Percentiles rank a stretch among this genome's conserved stretches.
These are phyloP conservation scores for Pocota personata DNA, from an alignment of 2,888 invertebrate species.

Conservation along the genomic window DNA sequence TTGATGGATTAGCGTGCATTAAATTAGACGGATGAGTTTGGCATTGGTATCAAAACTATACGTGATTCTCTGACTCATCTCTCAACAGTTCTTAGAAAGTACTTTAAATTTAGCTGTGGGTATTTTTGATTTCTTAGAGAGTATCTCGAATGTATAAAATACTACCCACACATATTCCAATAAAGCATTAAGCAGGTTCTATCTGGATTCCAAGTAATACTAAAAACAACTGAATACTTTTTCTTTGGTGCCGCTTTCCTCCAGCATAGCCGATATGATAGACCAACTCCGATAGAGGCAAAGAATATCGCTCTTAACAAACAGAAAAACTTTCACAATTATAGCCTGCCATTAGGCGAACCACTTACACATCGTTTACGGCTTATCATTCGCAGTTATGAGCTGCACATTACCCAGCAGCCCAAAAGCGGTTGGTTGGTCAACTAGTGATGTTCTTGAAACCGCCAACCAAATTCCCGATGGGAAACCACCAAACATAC, in stretches of 20 bases:
- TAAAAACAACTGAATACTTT: not conserved
- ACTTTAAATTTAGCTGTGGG: too few species aligned
- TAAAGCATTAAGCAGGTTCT: not conserved
- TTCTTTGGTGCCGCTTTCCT: not conserved
- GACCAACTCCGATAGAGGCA: conserved; percentile 35
- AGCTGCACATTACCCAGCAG: conserved; percentile 51
- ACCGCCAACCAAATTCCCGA: conserved; percentile 67
- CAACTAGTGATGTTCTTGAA: conserved; percentile 65
- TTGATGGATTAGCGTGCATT: too few species aligned
- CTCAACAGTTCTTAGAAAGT: too few species aligned
- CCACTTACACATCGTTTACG: conserved; percentile 71
- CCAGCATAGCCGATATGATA: not conserved
- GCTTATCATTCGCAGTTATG: conserved; percentile 71
- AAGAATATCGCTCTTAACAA: conserved; percentile 56
- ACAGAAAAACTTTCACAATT: conserved; percentile 65
- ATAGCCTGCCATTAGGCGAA: conserved; percentile 47
- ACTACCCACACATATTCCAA: too few species aligned
- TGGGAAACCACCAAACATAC: conserved; percentile 61
- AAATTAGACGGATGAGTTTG: too few species aligned
- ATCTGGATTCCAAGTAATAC: not conserved
- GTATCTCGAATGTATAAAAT: too few species aligned
- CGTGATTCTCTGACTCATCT: too few species aligned
- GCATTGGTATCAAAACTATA: too few species aligned
- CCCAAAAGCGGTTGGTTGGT: conserved; percentile 42
- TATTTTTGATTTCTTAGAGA: too few species aligned